Evolutionary conservation across 2,888 invertebrate genomes (phyloP).

Genomic region (Nephrocerus scutellatus): DNA sequence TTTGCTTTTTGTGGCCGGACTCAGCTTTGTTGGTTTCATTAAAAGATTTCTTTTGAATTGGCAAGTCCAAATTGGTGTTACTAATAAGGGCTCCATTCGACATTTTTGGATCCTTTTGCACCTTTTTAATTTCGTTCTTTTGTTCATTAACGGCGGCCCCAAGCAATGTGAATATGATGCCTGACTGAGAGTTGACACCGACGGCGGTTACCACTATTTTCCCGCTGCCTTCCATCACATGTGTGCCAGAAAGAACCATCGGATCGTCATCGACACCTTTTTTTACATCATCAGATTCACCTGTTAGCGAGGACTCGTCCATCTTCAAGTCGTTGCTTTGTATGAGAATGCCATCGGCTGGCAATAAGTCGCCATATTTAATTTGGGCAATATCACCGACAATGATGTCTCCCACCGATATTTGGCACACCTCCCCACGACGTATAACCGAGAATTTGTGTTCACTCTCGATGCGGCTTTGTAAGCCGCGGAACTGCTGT

Average conservation of each 20-base stretch:
- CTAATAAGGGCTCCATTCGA: constrained; percentile 38
- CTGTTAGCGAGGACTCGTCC: constrained; percentile 94
- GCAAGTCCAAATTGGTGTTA: too few species aligned
- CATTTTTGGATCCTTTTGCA: constrained; percentile 60
- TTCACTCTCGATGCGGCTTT: constrained; percentile 93
- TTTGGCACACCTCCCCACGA: constrained; percentile 77
- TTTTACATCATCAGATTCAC: constrained; percentile 97
- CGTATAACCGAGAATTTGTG: constrained; percentile 95
- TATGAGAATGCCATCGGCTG: constrained; percentile 89
- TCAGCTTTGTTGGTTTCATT: constrained; percentile 39
- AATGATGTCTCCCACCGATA: constrained; percentile 88
- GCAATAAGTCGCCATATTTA: constrained; percentile 90
- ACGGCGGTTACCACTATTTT: constrained; percentile 95
- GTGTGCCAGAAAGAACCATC: constrained; percentile 93
- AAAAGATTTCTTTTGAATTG: constrained; percentile 54
- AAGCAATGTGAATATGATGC: constrained; percentile 92
- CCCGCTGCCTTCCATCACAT: constrained; percentile 98
- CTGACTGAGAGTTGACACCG: constrained; percentile 83
- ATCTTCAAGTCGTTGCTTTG: constrained; percentile 95
- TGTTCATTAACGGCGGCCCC: constrained; percentile 85
- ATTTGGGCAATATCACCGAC: constrained; percentile 95
- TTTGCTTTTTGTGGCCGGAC: constrained; percentile 71
- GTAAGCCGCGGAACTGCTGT: constrained; percentile 93
- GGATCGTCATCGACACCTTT: constrained; percentile 87
- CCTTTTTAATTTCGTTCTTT: constrained; percentile 79